phyloP scores from a whole-genome alignment of 1,140 invertebrate genomes.

The Drosophila paulistorum region DNA sequence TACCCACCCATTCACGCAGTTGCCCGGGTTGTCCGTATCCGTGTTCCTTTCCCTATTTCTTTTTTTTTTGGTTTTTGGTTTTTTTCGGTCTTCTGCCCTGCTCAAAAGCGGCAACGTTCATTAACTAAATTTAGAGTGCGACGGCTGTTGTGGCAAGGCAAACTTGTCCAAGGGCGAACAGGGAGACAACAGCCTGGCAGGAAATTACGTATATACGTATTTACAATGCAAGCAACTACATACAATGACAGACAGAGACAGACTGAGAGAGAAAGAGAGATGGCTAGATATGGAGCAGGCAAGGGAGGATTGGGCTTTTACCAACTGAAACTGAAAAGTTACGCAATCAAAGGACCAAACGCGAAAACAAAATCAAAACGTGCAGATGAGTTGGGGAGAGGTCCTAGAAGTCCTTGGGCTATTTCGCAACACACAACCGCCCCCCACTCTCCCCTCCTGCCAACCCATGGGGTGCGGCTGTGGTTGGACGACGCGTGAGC shows the following conservation, averaged over 20 bases:
- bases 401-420: conserved; percentile 49
- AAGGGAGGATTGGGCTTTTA: conserved; percentile 11
- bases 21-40: conserved; percentile 18
- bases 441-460: not conserved
- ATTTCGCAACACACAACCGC: conserved; percentile 54
- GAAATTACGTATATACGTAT: conserved; percentile 76
- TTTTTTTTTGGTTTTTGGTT: not conserved
- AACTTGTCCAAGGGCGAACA: conserved; percentile 19
- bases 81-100: conserved; percentile 4
- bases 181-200: conserved; percentile 42
- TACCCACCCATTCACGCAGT: conserved; percentile 17
- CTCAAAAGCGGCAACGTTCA: conserved; percentile 56
- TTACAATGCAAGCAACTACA: conserved; percentile 42
- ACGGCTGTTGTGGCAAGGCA: conserved; percentile 59
- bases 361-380: conserved; percentile 62
- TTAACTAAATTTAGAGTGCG: conserved; percentile 80
- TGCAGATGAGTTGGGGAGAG: conserved; percentile 8
- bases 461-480: conserved; percentile 30
- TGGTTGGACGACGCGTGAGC: conserved; percentile 62
- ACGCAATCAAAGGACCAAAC: conserved; percentile 67
- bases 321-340: conserved; percentile 51
- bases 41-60: conserved; percentile 30
- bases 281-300: not conserved
- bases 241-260: not conserved
- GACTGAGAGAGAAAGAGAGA: conserved; percentile 1